Conservation (phyloP, 2,797 vertebrate species). For the Ptychobarbus kaznakovi region DNA sequence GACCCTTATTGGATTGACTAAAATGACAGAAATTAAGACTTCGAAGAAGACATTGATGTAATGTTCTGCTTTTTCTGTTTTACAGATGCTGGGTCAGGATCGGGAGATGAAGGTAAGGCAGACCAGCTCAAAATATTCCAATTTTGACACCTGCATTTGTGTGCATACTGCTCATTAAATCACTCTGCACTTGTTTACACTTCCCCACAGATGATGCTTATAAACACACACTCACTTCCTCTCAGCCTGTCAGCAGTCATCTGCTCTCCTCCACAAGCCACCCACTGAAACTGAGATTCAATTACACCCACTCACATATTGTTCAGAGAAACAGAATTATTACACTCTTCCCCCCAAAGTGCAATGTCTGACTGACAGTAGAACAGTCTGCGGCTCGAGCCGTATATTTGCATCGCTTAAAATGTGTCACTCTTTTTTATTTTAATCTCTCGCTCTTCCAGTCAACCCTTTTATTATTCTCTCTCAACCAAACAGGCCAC, state of each 20-base stretch:
- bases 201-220: conserved; percentile 40
- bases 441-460: conserved; percentile 31
- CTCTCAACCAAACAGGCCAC: not conserved
- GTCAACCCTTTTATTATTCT: conserved; percentile 22
- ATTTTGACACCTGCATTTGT: conserved; percentile 8
- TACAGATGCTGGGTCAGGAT: conserved; percentile 95
- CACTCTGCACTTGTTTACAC: conserved; percentile 52
- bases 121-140: not conserved
- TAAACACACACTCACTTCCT: conserved; percentile 33
- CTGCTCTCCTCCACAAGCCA: conserved; percentile 32
- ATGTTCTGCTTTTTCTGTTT: conserved; percentile 72
- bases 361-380: conserved; percentile 54
- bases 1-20: not conserved
- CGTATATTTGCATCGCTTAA: conserved; percentile 52
- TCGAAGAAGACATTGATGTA: conserved; percentile 43
- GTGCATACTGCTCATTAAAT: conserved; percentile 55
- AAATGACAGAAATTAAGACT: not conserved
- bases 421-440: conserved; percentile 49
- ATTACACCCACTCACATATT: conserved; percentile 50
- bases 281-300: conserved; percentile 53
- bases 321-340: conserved; percentile 54
- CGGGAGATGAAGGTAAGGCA: conserved; percentile 94
- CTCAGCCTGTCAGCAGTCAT: conserved; percentile 35
- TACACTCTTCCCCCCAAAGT: conserved; percentile 38
- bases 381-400: conserved; percentile 14